These are phyloP conservation scores for Picathartes gymnocephalus DNA, from an alignment of 2,113 vertebrate species.

Conservation along the genomic window DNA sequence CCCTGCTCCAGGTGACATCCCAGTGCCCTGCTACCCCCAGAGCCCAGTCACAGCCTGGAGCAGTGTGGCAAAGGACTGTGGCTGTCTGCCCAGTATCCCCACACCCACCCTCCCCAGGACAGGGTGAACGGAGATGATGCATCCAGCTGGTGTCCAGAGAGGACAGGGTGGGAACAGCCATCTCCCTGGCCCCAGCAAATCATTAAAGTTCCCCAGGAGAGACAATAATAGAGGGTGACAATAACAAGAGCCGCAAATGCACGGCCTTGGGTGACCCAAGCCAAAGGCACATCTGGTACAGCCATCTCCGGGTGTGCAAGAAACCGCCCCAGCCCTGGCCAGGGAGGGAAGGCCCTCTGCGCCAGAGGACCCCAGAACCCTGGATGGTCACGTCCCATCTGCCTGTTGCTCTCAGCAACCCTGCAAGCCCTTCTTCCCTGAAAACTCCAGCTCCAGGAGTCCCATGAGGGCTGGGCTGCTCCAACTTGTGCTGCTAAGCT, in stretches of 20 bases:
- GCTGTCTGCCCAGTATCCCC: neutral
- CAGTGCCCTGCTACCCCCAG: neutral
- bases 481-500: neutral
- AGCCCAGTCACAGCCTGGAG: neutral
- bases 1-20: neutral
- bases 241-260: neutral
- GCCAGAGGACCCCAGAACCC: neutral
- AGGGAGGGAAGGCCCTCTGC: neutral
- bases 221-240: conserved; percentile 16
- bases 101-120: accelerated
- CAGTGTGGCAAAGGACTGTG: neutral
- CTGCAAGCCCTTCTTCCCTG: neutral
- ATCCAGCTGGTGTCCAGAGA: neutral
- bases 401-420: neutral
- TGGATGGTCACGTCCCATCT: neutral
- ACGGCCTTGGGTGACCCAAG: neutral
- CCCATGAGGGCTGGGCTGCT: neutral
- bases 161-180: neutral
- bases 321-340: neutral
- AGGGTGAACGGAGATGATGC: neutral
- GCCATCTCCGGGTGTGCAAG: neutral
- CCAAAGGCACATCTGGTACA: conserved; percentile 51
- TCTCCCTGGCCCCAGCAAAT: neutral
- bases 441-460: neutral
- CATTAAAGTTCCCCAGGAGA: neutral